Conservation (phyloP, 2,888 invertebrate genomes). For the Diploptera punctata region DNA sequence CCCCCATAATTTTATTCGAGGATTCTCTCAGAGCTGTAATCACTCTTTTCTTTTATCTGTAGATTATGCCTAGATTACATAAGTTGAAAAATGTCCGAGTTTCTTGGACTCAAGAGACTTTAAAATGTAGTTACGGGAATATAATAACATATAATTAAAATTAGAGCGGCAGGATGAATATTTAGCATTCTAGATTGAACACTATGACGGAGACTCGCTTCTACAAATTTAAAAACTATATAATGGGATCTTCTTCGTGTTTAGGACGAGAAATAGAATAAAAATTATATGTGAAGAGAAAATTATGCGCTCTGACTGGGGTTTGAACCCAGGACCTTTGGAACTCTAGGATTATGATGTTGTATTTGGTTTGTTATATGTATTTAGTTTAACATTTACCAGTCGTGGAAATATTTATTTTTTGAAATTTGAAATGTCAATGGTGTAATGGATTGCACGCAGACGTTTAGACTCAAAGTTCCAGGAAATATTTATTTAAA, state of each 20-base stretch:
- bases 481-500: no score
- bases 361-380: no score
- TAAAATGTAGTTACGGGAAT: neutral
- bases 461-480: no score
- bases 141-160: slow-evolving; percentile 1
- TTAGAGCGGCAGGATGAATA: neutral
- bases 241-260: neutral
- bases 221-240: neutral
- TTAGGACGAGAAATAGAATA: neutral
- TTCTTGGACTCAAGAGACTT: neutral
- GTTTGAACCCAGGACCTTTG: no score
- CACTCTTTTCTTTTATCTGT: neutral
- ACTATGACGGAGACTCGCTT: slow-evolving; percentile 4
- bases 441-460: no score
- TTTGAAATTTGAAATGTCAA: no score
- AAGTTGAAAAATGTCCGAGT: neutral
- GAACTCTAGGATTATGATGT: no score
- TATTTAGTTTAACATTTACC: no score
- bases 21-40: neutral
- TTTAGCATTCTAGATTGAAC: neutral
- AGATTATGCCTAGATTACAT: neutral
- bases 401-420: no score
- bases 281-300: no score
- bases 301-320: no score
- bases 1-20: no score